Conservation (phyloP, 2,113 vertebrate species). For the Beaufortia kweichowensis region DNA sequence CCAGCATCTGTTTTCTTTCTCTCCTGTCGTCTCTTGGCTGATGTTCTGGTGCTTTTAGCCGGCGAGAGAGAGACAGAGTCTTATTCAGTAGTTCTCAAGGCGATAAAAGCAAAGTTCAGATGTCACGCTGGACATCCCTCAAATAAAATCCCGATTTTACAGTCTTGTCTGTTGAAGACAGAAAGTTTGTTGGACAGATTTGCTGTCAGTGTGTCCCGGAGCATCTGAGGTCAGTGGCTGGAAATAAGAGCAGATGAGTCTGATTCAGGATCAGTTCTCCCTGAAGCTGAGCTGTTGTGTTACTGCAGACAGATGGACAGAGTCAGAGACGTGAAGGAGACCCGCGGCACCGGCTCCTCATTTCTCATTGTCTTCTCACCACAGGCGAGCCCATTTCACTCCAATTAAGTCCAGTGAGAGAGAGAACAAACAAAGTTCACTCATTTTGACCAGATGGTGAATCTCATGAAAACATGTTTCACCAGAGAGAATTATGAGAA, state of each 20-base stretch:
- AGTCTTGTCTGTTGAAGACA: not conserved
- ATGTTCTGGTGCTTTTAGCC: too few species aligned
- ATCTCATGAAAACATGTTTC: too few species aligned
- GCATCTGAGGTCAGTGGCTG: conserved; percentile 34
- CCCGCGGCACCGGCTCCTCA: not conserved
- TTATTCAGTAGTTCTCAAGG: not conserved
- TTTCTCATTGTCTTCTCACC: conserved; percentile 24
- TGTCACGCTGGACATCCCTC: conserved; percentile 13
- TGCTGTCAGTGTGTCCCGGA: not conserved
- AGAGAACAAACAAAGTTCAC: not conserved
- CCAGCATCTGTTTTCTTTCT: not conserved
- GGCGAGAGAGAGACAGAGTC: not conserved
- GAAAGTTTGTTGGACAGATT: not conserved
- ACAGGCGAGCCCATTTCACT: conserved; percentile 51
- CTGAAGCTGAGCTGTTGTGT: conserved; percentile 13
- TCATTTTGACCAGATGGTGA: not conserved
- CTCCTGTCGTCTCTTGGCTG: not conserved
- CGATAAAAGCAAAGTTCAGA: conserved; percentile 6
- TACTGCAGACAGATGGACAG: conserved; percentile 13
- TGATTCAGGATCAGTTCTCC: conserved; percentile 11
- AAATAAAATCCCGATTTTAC: not conserved
- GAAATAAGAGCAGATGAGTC: not conserved
- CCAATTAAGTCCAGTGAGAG: conserved; percentile 45
- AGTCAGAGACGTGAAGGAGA: conserved; percentile 33
- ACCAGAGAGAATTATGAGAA: too few species aligned